Base-by-base conservation (phyloP, 2,888 invertebrate genomes). In the Siphlonurus alternatus region DNA sequence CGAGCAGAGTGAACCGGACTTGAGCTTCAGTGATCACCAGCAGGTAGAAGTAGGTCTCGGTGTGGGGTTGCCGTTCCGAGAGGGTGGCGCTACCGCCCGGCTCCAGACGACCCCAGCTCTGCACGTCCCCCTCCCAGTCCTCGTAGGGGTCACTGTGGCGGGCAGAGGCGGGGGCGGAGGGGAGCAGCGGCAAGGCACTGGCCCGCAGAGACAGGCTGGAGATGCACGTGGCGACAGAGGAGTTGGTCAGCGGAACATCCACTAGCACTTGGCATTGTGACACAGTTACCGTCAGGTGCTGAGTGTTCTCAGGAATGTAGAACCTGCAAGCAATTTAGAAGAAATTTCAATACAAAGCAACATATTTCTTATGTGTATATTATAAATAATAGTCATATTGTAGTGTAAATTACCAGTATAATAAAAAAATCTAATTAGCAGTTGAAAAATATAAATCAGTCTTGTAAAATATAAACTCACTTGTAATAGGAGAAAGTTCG, bases 31-130 rank as follows among this genome's bases (percentile, higher is more conserved):
- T 74, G 22, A 76, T 72, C 25, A 79, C 72, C 66, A 78, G 70
- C 59, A 79, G 68, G 70, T 79, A 79, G 69, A 79, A 78, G 70
- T 78, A 78, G 53, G 74, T 74, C 67, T 78, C 76, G 64, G 76
- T 76, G 66, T 71, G 76, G 1, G 79, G 79, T 53, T 76, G 72
- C 19, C 69, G 68, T 71, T 76, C 76, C 2, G 68, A 69, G 65
- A 77, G 76, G 1, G 71, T 72, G 66, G 76, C 73, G 56, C 70
- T 72, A 67, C 71, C 71, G 23, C 70, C 69, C 22, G 70, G 70
- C 10, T 72, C 72, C 15, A 77, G 67, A 68, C 74, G 74, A 63
- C 5, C 38, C 38, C 38, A 38, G 7, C 15, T 15, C 5, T 15
- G 5, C 38, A 38, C 38, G 38, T 38, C 38, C 15, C 7, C 5